Evolutionary conservation across 2,113 vertebrate genomes (phyloP), one percentile per base, ranked within the genome.

Genomic region (Prolemur simus): DNA sequence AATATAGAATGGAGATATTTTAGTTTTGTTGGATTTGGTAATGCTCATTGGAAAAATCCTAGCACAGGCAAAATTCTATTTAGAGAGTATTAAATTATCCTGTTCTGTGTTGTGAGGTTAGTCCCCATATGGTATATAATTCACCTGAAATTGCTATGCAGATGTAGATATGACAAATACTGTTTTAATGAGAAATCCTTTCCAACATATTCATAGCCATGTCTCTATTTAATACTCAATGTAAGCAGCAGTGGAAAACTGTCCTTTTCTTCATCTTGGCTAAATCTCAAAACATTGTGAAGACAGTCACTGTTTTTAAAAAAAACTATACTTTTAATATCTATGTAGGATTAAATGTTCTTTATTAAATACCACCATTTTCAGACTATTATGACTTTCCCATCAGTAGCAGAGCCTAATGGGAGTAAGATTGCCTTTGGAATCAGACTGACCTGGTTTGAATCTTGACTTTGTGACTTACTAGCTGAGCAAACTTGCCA

Each of bases 61-160:
- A 87, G 42, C 20, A 68, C 0, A 82, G 45, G 25, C 74, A 96
- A 74, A 94, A 68, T 91, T 95, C 27, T 74, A 45, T 92, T 96
- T 27, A 94, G 56, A 10, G 87, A 94, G 45, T 45, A 95, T 93
- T 91, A 60, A 87, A 89, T 86, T 82, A 86, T 20, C 2, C 56
- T 49, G 49, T 60, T 94, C n/a, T 89, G 45, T 52, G 66, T 73
- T 89, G 71, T 84, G 78, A 85, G 8, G 15, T 84, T 89, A 80
- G 47, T 42, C 4, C 29, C 63, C 12, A 56, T 73, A 64, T 56
- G 73, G n/a, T 39, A 47, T 42, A 64, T 37, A 56, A 60, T 49
- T 97, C 32, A 84, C 86, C n/a, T 90, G 86, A 83, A 93, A 96
- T 56, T 68, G 11, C 34, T 91, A 66, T 87, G 47, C 68, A 77